A percentile compares a stretch with the other conserved stretches of the same genome.
phyloP scores from a whole-genome alignment of 2,797 vertebrate genomes.

The Sciurus vulgaris region DNA sequence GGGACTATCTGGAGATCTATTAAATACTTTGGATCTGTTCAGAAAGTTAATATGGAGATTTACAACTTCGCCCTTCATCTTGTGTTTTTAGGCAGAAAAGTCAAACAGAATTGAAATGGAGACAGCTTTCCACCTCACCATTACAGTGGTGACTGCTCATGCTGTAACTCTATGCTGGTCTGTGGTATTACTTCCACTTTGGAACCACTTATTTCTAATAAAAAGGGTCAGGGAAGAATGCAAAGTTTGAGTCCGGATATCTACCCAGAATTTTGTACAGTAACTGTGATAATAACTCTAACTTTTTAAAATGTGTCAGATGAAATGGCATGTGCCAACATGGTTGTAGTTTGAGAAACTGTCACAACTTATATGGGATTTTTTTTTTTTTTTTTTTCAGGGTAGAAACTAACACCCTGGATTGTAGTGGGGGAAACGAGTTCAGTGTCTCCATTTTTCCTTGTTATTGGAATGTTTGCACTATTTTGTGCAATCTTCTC shows the following conservation, averaged over 20 bases:
- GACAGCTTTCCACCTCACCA: slow-evolving; percentile 49
- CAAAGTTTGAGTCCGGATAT: slow-evolving; percentile 66
- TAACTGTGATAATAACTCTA: slow-evolving; percentile 65
- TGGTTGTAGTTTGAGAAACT: slow-evolving; percentile 69
- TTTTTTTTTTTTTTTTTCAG: slow-evolving; percentile 50
- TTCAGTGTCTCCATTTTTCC: slow-evolving; percentile 20
- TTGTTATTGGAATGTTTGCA: not conserved
- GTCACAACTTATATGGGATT: slow-evolving; percentile 53
- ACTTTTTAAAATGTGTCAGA: slow-evolving; percentile 72
- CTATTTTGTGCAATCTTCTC: not conserved
- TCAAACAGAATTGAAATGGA: slow-evolving; percentile 75
- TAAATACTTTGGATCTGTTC: slow-evolving; percentile 63
- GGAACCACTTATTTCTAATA: slow-evolving; percentile 75
- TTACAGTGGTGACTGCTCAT: slow-evolving; percentile 36
- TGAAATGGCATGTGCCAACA: slow-evolving; percentile 60
- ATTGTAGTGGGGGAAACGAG: not conserved
- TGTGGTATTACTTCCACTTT: slow-evolving; percentile 72
- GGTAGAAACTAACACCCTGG: not conserved
- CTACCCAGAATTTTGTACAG: slow-evolving; percentile 67
- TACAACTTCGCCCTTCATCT: slow-evolving; percentile 72
- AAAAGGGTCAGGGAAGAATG: slow-evolving; percentile 82
- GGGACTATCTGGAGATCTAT: slow-evolving; percentile 70
- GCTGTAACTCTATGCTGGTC: slow-evolving; percentile 72
- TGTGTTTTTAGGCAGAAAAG: slow-evolving; percentile 74
- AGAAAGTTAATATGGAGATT: slow-evolving; percentile 77